Base-by-base conservation (phyloP, 2,113 vertebrate species). In the Tamias sibiricus region DNA sequence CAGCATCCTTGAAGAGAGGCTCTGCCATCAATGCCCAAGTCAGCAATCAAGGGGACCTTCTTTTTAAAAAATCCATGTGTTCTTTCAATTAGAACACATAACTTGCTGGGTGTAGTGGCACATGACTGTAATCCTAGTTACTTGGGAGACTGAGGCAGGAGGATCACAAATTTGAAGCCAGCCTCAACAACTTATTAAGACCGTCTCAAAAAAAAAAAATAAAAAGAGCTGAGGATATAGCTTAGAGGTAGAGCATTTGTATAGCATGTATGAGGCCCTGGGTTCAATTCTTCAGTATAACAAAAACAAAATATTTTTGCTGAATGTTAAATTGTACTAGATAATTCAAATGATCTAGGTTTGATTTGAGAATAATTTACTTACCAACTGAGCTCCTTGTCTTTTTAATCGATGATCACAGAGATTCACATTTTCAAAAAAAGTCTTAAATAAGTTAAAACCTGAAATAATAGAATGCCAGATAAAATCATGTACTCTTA, bases 371-470 rank as follows among this genome's bases (percentile, higher is more conserved):
- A 97, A 87, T 24, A 97, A 94, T 20, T 37, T 71, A 98, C 99
- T 98, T 98, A 99, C 99, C 99, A 99, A 66, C 2, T 99, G 99
- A 94, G 99, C 99, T 96, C 99, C 99, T 98, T 99, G 99, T 59
- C 99, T 99, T 98, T 99, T 99, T 52, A 99, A 98, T 57, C 99
- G 99, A 99, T 99, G 99, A 98, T 99, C 99, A 98, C 99, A 99
- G 52, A 99, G 98, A 98, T 99, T 99, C 95, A 99, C 99, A 94
- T 99, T 99, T 98, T 99, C 99, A 98, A 99, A 99, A 97, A 99
- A 99, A n/a, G 99, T 99, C 98, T 99, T 99, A 98, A 99, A 99
- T 93, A 99, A 99, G 98, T 99, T 99, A 98, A 99, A 99, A 95
- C 99, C 99, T 99, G 98, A 76, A 98, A 97, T 92, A 71, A 93